Evolutionary conservation across 2,888 invertebrate genomes (phyloP), one percentile per base, ranked within the genome.

Genomic region (Platypus cylindrus): DNA sequence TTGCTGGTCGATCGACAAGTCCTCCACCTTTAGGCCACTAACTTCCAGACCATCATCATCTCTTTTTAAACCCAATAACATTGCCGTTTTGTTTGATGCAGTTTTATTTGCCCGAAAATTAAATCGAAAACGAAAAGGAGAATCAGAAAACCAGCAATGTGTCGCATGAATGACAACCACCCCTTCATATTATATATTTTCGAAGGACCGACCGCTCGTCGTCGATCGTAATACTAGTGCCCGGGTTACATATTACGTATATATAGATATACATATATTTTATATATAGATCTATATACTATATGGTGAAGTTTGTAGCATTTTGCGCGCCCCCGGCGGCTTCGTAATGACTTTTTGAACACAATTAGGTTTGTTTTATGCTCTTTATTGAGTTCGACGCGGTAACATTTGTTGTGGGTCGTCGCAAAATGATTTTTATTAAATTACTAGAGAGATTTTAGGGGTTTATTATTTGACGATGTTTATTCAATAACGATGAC

Each of bases 271-370:
- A n/a, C n/a, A n/a, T n/a, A n/a, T n/a, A n/a, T n/a, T n/a, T n/a
- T n/a, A n/a, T n/a, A n/a, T n/a, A n/a, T n/a, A n/a, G n/a, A n/a
- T n/a, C n/a, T n/a, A n/a, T n/a, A n/a, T n/a, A n/a, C n/a, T n/a
- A n/a, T n/a, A n/a, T n/a, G 33, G 36, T 37, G 40, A 40, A 36
- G 37, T 40, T 48, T 48, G 47, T 47, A 55, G 55, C 58, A 56
- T 59, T 56, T 53, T n/a, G n/a, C n/a, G 53, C 56, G 54, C 58
- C 58, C 58, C 54, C 47, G 54, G 59, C 59, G 55, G 51, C 45
- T 46, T 47, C 54, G 58, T 60, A 62, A 62, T 62, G 62, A 62
- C 60, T 62, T 62, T 61, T 61, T 58, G 56, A 59, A 60, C 58
- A 55, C 60, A 60, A 60, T 62, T 62, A 60, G 59, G 59, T 60